These are phyloP conservation scores for Orchesella cincta DNA, from an alignment of 1,140 invertebrate genomes.

Conservation along the genomic window DNA sequence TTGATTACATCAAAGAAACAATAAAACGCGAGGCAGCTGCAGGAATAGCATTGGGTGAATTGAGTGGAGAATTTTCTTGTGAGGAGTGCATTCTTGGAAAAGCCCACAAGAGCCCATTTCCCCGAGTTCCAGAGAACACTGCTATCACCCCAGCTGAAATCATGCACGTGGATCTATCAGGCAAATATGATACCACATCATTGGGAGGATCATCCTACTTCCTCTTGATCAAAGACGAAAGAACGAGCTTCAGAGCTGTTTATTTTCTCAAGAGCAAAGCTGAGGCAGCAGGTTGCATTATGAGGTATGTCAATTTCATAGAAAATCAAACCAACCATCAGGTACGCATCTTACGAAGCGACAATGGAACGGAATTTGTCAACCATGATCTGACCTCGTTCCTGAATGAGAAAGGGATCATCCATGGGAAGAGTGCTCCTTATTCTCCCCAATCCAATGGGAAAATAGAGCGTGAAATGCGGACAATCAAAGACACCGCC, in stretches of 20 bases:
- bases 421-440: slow-evolving; percentile 44
- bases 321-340: slow-evolving; percentile 53
- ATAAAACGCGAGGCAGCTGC: background rate
- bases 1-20: background rate
- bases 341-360: slow-evolving; percentile 55
- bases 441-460: slow-evolving; percentile 54
- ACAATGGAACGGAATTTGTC: slow-evolving; percentile 56
- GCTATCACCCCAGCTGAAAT: background rate
- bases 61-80: background rate
- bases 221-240: slow-evolving; percentile 6
- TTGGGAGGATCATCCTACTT: background rate
- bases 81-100: background rate
- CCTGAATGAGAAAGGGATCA: slow-evolving; percentile 47
- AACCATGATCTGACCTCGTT: background rate
- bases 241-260: background rate
- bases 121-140: background rate
- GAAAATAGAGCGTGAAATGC: slow-evolving; percentile 50
- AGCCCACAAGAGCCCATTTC: background rate
- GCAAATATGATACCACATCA: background rate
- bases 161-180: background rate
- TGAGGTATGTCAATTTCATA: background rate
- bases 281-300: background rate
- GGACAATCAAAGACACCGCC: slow-evolving; percentile 49
- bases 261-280: background rate
- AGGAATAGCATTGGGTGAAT: background rate